phyloP scores from a whole-genome alignment of 1,140 invertebrate species.

The Sitobion miscanthi region DNA sequence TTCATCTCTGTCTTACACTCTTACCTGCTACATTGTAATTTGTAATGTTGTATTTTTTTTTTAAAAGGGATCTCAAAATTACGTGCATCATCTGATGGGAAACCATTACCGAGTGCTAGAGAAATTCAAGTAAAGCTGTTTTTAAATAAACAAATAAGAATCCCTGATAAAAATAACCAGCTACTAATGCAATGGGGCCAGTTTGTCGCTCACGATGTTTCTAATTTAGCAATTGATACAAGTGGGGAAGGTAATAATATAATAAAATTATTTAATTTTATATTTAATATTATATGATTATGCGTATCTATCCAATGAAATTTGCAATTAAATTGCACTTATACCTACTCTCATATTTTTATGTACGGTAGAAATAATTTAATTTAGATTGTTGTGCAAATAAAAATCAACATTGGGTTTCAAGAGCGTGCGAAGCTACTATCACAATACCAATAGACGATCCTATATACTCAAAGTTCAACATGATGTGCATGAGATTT shows the following conservation, averaged over 20 bases:
- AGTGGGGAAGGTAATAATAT: neutral
- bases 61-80: neutral
- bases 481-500: conserved; percentile 84
- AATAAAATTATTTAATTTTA: neutral
- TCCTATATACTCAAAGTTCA: conserved; percentile 72
- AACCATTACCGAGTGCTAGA: conserved; percentile 63
- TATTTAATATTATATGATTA: neutral
- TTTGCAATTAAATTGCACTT: neutral
- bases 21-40: neutral
- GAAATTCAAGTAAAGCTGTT: conserved; percentile 62
- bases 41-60: neutral
- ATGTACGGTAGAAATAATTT: neutral
- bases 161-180: neutral
- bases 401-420: neutral
- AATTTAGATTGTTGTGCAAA: conserved; percentile 10
- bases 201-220: conserved; percentile 38
- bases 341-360: neutral
- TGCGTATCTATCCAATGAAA: neutral
- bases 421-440: conserved; percentile 61
- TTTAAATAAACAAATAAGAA: conserved; percentile 58
- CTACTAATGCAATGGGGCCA: conserved; percentile 56
- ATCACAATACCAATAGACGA: conserved; percentile 84
- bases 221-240: conserved; percentile 19
- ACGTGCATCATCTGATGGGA: conserved; percentile 34
- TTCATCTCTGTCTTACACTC: neutral